Base-by-base conservation (phyloP, 2,888 invertebrate species). In the Cantharis flavilabris region DNA sequence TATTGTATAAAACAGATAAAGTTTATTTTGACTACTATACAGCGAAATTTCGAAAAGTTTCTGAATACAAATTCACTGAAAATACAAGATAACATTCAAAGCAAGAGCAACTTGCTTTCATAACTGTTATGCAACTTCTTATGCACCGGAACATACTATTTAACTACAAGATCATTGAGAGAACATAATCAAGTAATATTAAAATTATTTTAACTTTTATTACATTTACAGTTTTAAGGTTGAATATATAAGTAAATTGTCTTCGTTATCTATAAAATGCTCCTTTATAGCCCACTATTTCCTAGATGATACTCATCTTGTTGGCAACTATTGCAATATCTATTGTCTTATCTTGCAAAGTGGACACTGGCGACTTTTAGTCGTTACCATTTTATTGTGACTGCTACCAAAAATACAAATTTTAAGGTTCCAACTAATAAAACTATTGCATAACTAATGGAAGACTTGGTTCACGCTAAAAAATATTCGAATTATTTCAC, bases 341-440 rank as follows among this genome's bases (percentile, higher is more conserved):
- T 75, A 75, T 73, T 79, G 64, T 76, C 76, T 76, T 79, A 79
- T 79, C 79, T 18, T 18, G 16, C 14, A 75, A 30, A 76, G 76
- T 79, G 79, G 79, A 76, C 79, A 63, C 70, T 76, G 79, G 76
- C 79, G 76, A 76, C 76, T 79, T 70, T 73, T 71, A 76, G 72
- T 73, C 71, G 76, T 76, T 76, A 72, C 33, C 28, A 65, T 70
- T 78, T 79, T 76, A 79, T 75, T 20, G 76, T 70, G 20, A 28
- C 73, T 76, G 70, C 69, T 70, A 71, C 73, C 49, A 76, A 72
- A 76, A 77, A 63, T 71, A 76, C 76, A 73, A 76, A 71, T 73
- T 75, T 71, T 70, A 16, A 70, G 9, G 13, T 23, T 65, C 2
- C 65, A 13, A 4, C 23, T n/a, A 49, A 49, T 49, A n/a, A n/a